Conservation (phyloP, 2,888 invertebrate genomes). For the Apantesis nais region DNA sequence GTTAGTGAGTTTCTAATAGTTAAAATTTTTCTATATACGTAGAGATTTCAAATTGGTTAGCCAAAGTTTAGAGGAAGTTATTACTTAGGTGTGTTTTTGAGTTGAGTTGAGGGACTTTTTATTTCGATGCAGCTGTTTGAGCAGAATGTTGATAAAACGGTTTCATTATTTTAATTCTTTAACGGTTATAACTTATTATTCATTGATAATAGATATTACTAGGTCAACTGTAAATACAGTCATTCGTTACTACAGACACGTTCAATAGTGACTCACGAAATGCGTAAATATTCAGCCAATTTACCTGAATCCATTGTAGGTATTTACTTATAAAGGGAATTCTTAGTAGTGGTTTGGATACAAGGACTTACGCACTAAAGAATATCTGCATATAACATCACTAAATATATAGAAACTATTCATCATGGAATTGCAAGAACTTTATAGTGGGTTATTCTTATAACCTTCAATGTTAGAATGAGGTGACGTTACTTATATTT, state of each 20-base stretch:
- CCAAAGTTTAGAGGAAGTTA: too few species aligned
- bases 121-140: too few species aligned
- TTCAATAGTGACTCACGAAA: neutral
- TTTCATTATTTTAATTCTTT: too few species aligned
- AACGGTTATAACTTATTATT: too few species aligned
- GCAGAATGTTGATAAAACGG: too few species aligned
- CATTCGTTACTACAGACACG: neutral
- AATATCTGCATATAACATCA: neutral
- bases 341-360: constrained; percentile 4
- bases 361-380: neutral
- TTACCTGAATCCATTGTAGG: neutral
- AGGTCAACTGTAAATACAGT: neutral
- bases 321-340: neutral
- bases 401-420: neutral
- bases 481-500: neutral
- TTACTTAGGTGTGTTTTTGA: too few species aligned
- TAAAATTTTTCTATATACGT: too few species aligned
- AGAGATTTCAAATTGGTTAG: too few species aligned
- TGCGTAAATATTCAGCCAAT: neutral
- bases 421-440: neutral
- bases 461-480: neutral
- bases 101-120: too few species aligned
- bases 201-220: too few species aligned
- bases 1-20: too few species aligned
- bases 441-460: neutral